These are phyloP conservation scores for Orthonyx spaldingii DNA, from an alignment of 2,113 vertebrate species.

Conservation along the genomic window DNA sequence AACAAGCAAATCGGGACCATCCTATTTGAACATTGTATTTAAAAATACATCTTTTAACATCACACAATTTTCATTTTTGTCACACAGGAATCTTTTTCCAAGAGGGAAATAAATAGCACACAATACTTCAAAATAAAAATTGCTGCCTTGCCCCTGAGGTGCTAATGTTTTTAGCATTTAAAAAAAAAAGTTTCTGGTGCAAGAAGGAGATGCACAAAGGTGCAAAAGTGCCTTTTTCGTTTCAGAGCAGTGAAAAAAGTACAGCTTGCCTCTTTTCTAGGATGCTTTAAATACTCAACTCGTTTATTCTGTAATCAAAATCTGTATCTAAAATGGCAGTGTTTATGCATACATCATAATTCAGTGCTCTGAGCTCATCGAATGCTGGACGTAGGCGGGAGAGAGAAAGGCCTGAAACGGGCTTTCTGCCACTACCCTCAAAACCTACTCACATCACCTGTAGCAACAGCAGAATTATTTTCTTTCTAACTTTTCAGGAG, in stretches of 20 bases:
- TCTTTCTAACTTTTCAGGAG: slow-evolving; percentile 16
- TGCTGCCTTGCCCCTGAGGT: slow-evolving; percentile 75
- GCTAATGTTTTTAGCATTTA: slow-evolving; percentile 66
- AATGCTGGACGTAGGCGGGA: not conserved
- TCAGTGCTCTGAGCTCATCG: slow-evolving; percentile 57
- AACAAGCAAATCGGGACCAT: slow-evolving; percentile 56
- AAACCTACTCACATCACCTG: slow-evolving; percentile 14
- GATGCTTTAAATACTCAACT: slow-evolving; percentile 5
- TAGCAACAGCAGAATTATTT: slow-evolving; percentile 38
- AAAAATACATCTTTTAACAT: slow-evolving; percentile 62
- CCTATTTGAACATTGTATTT: slow-evolving; percentile 53
- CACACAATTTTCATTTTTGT: slow-evolving; percentile 56
- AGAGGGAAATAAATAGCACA: slow-evolving; percentile 70
- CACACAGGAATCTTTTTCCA: slow-evolving; percentile 54
- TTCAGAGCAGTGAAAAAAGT: slow-evolving; percentile 62
- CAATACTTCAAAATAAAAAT: slow-evolving; percentile 47
- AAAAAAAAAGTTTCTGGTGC: slow-evolving; percentile 67
- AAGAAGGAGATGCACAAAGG: slow-evolving; percentile 70
- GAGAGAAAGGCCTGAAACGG: slow-evolving; percentile 45
- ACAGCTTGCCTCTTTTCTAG: slow-evolving; percentile 37
- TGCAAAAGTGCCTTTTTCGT: slow-evolving; percentile 67
- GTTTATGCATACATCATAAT: slow-evolving; percentile 42
- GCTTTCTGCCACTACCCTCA: slow-evolving; percentile 22
- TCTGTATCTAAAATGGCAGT: slow-evolving; percentile 57
- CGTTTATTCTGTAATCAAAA: slow-evolving; percentile 40